A percentile compares a stretch with the other conserved stretches of the same genome.
phyloP scores from a whole-genome alignment of 2,888 invertebrate species.

The Frankliniella fusca region DNA sequence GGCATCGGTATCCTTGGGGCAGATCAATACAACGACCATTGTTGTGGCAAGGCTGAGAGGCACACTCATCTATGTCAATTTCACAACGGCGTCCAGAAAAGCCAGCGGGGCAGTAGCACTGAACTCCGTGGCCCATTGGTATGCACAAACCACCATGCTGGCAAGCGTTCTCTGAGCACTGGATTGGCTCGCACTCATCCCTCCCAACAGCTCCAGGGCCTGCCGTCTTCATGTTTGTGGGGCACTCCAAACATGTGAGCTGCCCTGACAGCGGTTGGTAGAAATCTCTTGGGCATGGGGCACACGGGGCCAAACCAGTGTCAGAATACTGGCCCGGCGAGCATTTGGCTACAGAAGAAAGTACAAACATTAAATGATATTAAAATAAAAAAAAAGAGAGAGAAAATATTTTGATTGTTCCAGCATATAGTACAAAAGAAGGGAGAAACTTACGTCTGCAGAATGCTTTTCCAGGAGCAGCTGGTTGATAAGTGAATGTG shows the following conservation, averaged over 20 bases:
- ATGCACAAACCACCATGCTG: slow-evolving; percentile 88
- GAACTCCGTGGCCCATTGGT: slow-evolving; percentile 81
- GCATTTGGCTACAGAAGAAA: slow-evolving; percentile 65
- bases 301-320: slow-evolving; percentile 90
- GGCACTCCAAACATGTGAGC: slow-evolving; percentile 83
- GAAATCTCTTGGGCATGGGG: slow-evolving; percentile 86
- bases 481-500: slow-evolving; percentile 85
- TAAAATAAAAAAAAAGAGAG: no score
- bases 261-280: slow-evolving; percentile 84
- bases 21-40: slow-evolving; percentile 86
- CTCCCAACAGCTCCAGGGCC: slow-evolving; percentile 72
- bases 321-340: slow-evolving; percentile 85
- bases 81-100: slow-evolving; percentile 92
- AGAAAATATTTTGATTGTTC: background rate
- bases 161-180: slow-evolving; percentile 82
- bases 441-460: slow-evolving; percentile 56
- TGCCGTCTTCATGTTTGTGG: slow-evolving; percentile 83
- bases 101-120: slow-evolving; percentile 91
- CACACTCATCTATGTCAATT: slow-evolving; percentile 91
- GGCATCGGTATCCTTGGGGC: slow-evolving; percentile 87
- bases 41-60: slow-evolving; percentile 90
- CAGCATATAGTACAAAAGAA: background rate
- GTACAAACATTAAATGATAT: slow-evolving; percentile 16
- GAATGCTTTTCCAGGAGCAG: slow-evolving; percentile 75
- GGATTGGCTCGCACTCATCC: slow-evolving; percentile 81